A percentile compares a stretch with the other conserved stretches of the same genome.
Conservation (phyloP, 2,113 vertebrate genomes). For the Gavialis gangeticus region DNA sequence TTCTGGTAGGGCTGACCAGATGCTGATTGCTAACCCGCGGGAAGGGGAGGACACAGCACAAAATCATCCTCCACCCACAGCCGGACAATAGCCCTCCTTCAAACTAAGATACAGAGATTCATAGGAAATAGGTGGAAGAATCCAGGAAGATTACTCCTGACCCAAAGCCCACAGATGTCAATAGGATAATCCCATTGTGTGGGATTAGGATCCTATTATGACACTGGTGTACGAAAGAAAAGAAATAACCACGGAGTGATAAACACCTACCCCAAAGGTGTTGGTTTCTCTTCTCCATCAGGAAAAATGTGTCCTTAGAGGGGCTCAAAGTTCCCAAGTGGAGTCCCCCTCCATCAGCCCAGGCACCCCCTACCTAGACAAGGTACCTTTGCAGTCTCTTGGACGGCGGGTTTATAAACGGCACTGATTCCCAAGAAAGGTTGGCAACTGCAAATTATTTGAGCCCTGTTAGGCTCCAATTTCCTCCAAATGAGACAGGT, state of each 20-base stretch:
- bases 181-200: neutral
- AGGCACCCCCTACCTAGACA: neutral
- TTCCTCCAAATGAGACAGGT: neutral
- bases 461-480: neutral
- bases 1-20: neutral
- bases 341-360: neutral
- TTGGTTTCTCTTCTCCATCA: fast-evolving
- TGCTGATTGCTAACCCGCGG: neutral
- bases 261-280: neutral
- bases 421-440: neutral
- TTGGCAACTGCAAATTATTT: neutral
- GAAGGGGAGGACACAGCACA: no score
- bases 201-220: neutral
- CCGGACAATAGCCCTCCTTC: no score
- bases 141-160: neutral
- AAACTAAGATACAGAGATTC: neutral
- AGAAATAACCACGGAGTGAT: neutral
- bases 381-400: neutral
- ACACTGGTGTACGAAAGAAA: neutral
- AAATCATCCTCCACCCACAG: no score
- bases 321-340: neutral
- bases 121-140: neutral
- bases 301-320: neutral
- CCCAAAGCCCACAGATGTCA: neutral
- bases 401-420: neutral